A percentile compares a stretch with the other conserved stretches of the same genome.
phyloP scores from a whole-genome alignment of 1,140 invertebrate genomes.

The Spodoptera frugiperda region DNA sequence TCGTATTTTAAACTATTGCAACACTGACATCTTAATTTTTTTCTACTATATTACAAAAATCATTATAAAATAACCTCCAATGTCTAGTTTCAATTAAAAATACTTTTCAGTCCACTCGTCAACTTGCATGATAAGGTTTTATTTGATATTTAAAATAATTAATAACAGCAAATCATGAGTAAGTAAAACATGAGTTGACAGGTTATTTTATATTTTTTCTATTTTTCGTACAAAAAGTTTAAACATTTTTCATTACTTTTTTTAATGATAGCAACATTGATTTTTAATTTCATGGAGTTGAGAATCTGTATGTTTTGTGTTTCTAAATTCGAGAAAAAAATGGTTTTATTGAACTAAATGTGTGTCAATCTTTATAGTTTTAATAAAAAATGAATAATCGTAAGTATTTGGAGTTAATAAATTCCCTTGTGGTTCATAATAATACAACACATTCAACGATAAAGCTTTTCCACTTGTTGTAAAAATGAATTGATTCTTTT shows the following conservation, averaged over 20 bases:
- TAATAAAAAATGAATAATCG: slow-evolving; percentile 66
- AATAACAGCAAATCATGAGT: too few species aligned
- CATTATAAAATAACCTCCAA: too few species aligned
- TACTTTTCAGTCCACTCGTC: too few species aligned
- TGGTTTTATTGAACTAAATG: slow-evolving; percentile 28
- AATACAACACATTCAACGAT: background rate
- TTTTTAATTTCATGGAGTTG: slow-evolving; percentile 20
- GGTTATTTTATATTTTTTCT: background rate
- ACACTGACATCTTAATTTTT: too few species aligned
- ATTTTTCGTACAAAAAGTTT: background rate
- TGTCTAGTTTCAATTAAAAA: too few species aligned
- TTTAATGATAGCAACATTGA: background rate
- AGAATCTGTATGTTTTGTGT: slow-evolving; percentile 25
- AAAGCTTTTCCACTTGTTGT: slow-evolving; percentile 1
- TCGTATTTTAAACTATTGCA: too few species aligned
- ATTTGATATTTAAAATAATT: too few species aligned
- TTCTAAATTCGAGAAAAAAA: background rate
- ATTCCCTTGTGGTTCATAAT: background rate
- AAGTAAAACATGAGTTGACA: too few species aligned
- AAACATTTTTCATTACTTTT: background rate
- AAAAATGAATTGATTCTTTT: slow-evolving; percentile 61
- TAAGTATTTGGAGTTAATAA: slow-evolving; percentile 55
- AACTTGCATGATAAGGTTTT: too few species aligned
- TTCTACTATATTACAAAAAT: too few species aligned
- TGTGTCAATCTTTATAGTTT: background rate